Base-by-base conservation (phyloP, 2,113 vertebrate species). In the Psittacus erithacus region DNA sequence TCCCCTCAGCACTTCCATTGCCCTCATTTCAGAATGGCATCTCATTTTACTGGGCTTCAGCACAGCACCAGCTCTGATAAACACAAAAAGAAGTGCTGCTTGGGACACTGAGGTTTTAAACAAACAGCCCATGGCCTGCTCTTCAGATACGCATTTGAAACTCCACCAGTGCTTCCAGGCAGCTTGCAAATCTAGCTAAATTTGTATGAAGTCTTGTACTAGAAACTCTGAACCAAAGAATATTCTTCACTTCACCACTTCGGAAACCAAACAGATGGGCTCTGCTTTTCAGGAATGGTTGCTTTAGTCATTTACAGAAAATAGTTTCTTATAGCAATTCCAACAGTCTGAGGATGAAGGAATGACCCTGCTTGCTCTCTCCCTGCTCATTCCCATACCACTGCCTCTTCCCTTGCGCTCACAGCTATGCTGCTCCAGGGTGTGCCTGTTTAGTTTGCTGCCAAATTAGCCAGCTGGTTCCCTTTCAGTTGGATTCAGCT, bases 401-500 rank as follows among this genome's bases (percentile, higher is more conserved):
- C 28, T 63, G 91, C 44, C 82, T 88, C 76, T 39, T 82, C 70
- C 63, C 70, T 35, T 50, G 15, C 4, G 12, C 64, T 62, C 75
- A 2, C 88, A 65, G 41, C 33, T 77, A 20, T 7, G 49, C 71
- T 63, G 68, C 83, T 93, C 39, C 69, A 84, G 91, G 94, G 92
- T 78, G 83, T 88, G 91, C 49, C 47, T 0, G 41, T 10, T 50
- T 24, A 53, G 12, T 35, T 4, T 24, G 49, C 83, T 88, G 79
- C 80, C 80, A 93, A n/a, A 90, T 35, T 41, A 93, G 71, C 23
- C 91, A 77, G 68, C 49, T 93, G 88, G n/a, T 86, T 96, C 39
- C 55, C 69, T 63, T 95, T 83, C 91, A 92, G 49, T 24, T 67
- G 86, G 64, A 94, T 46, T 63, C 52, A 80, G 0, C 50, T 39